phyloP scores from a whole-genome alignment of 1,140 invertebrate genomes.

The Scaptomyza montana region DNA sequence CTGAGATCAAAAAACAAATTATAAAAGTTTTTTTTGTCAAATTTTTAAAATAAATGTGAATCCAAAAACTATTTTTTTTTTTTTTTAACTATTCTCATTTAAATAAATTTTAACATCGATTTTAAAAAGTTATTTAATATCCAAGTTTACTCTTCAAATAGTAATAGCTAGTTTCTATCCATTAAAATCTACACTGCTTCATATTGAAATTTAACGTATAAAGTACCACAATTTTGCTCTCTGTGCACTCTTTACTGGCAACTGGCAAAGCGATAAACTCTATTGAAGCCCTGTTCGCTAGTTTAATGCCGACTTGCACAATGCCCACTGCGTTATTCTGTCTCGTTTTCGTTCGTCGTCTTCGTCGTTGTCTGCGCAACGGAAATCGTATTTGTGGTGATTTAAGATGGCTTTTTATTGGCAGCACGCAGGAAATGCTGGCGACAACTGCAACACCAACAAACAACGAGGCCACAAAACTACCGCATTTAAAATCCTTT shows the following conservation, averaged over 20 bases:
- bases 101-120: no score
- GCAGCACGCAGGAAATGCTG: slow-evolving; percentile 59
- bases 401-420: slow-evolving; percentile 58
- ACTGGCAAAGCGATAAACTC: neutral
- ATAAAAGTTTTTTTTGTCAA: no score
- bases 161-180: no score
- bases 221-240: neutral
- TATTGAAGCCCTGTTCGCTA: slow-evolving; percentile 8
- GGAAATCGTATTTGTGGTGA: slow-evolving; percentile 53
- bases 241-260: neutral
- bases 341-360: neutral
- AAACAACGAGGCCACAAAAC: slow-evolving; percentile 29
- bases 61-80: no score
- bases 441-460: slow-evolving; percentile 32
- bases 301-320: slow-evolving; percentile 43
- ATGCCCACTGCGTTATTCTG: slow-evolving; percentile 22
- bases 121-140: no score
- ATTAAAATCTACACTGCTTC: no score
- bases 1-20: no score
- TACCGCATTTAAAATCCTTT: slow-evolving; percentile 51
- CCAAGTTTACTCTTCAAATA: no score
- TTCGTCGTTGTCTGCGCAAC: slow-evolving; percentile 27
- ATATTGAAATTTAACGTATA: no score
- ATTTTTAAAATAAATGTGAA: no score
- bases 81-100: no score